phyloP scores from a whole-genome alignment of 2,888 invertebrate species.

The Caenorhabditis virilis region DNA sequence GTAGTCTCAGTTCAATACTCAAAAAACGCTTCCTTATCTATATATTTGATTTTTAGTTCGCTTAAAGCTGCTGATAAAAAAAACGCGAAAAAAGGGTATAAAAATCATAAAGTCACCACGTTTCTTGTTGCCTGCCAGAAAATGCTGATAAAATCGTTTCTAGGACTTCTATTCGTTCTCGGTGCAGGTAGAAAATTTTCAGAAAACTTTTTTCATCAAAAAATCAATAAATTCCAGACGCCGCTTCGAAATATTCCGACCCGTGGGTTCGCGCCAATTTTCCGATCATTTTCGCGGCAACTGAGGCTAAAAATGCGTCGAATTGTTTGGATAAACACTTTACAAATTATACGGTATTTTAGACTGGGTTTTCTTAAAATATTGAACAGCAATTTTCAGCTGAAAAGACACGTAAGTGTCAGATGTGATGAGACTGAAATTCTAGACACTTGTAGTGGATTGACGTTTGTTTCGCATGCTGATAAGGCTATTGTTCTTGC shows the following conservation, averaged over 20 bases:
- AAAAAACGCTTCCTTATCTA: too few relatives aligned
- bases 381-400: slow-evolving; percentile 12
- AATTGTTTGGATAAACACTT: slow-evolving; percentile 44
- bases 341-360: slow-evolving; percentile 28
- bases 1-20: too few relatives aligned
- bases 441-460: slow-evolving; percentile 36
- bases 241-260: slow-evolving; percentile 40
- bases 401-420: slow-evolving; percentile 25
- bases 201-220: too few relatives aligned
- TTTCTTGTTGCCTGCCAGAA: too few relatives aligned
- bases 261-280: slow-evolving; percentile 45
- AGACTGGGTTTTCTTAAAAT: not conserved
- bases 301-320: slow-evolving; percentile 44
- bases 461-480: slow-evolving; percentile 35
- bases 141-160: too few relatives aligned
- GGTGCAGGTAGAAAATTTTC: too few relatives aligned
- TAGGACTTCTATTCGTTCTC: too few relatives aligned
- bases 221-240: too few relatives aligned
- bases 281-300: slow-evolving; percentile 46
- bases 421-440: slow-evolving; percentile 28
- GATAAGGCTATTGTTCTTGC: slow-evolving; percentile 40
- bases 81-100: too few relatives aligned
- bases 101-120: too few relatives aligned
- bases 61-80: too few relatives aligned
- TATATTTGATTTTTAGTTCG: too few relatives aligned